Base-by-base conservation (phyloP, 2,113 vertebrate species). In the Piprites chloris region DNA sequence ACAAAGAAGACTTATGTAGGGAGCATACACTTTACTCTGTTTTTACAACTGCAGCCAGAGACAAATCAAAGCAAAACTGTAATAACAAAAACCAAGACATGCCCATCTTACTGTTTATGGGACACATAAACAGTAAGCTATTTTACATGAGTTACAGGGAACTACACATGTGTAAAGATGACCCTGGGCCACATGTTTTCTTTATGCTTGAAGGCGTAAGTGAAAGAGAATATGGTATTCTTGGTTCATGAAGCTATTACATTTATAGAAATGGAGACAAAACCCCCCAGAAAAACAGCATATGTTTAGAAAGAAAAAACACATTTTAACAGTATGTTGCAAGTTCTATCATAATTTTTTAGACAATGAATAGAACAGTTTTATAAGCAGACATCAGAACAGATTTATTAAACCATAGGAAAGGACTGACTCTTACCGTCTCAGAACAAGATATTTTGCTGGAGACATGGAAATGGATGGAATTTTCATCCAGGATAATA, bases 391-490 rank as follows among this genome's bases (percentile, higher is more conserved):
- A 8, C 23, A 67, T 5, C 26, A 46, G 27, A 67, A 56, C 4
- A 39, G 28, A 74, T 53, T 65, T 67, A 61, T 55, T 61, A 44
- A 82, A 11, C 11, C 5, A 49, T 2, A 80, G 35, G n/a, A 69
- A 79, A 72, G 35, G 37, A 76, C 16, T 52, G 30, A 47, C 8
- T 97, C 98, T 98, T 95, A 99, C 99, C 5, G 99, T 99, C 95
- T 99, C 99, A 21, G 98, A 98, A 95, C 99, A 98, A 61, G 99
- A 99, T 89, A 98, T 59, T 97, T 99, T 99, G 98, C 99, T 99
- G 86, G 99, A 99, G 92, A 99, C 97, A 59, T 99, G 99, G 95
- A 99, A 99, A 85, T 98, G 99, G 96, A 99, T 99, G 68, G 98
- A 97, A 69, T 98, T 97, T 50, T 99, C 99, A 26, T 94, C 99